phyloP scores from a whole-genome alignment of 2,888 invertebrate genomes.

The Leptopilina syphax region DNA sequence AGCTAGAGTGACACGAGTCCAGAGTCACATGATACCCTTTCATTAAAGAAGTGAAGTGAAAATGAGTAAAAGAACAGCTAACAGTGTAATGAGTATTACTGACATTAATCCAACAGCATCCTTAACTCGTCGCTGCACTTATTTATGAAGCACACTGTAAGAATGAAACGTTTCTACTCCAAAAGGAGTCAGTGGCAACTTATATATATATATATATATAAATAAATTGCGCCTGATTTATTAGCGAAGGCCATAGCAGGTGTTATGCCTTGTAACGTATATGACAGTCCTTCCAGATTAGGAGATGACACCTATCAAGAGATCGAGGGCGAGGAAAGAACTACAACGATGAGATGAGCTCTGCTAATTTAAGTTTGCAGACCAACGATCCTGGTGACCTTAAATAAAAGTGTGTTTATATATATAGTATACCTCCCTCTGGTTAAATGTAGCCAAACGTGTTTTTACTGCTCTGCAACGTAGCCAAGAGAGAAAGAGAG shows the following conservation, averaged over 20 bases:
- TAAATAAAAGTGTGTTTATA: slow-evolving; percentile 28
- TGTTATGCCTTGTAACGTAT: not conserved
- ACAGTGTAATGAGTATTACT: not conserved
- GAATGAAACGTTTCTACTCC: not conserved
- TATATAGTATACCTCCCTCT: not conserved
- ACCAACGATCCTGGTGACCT: slow-evolving; percentile 7
- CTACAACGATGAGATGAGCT: not conserved
- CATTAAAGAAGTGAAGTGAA: not conserved
- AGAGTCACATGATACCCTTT: not conserved
- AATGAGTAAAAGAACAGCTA: slow-evolving; percentile 1
- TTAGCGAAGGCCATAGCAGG: not conserved
- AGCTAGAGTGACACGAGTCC: too few species aligned
- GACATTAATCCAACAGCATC: slow-evolving; percentile 21
- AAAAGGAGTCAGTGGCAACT: slow-evolving; percentile 7
- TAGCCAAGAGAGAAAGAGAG: not conserved
- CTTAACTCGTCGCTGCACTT: not conserved
- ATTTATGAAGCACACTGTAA: not conserved
- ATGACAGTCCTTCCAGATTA: slow-evolving; percentile 23
- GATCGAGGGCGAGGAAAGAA: slow-evolving; percentile 19
- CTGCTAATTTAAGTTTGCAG: slow-evolving; percentile 21
- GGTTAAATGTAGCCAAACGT: slow-evolving; percentile 32
- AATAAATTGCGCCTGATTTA: slow-evolving; percentile 26
- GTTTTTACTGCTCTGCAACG: slow-evolving; percentile 23
- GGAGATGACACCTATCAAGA: slow-evolving; percentile 23
- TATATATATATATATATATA: not conserved